Conservation (phyloP, 1,140 invertebrate species). For the Brachionus rubens region DNA sequence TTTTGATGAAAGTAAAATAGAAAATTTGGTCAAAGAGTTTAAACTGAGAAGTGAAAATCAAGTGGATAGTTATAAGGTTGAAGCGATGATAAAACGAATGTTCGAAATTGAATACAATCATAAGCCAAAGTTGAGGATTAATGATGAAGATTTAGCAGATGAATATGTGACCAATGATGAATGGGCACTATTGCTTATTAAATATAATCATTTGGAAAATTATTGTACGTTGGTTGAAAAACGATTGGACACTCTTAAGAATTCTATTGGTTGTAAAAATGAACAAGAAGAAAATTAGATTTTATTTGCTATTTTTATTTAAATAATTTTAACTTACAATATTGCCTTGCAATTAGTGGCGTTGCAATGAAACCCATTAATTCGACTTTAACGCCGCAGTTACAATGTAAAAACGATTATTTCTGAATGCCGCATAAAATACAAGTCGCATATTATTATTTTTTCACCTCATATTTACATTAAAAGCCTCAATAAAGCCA, state of each 20-base stretch:
- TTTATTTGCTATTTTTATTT: background rate
- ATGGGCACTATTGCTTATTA: background rate
- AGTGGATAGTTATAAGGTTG: conserved; percentile 23
- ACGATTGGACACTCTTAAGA: background rate
- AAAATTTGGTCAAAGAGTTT: background rate
- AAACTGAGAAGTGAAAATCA: background rate
- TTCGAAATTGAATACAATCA: conserved; percentile 20
- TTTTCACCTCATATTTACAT: too few relatives aligned
- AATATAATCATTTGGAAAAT: conserved; percentile 24
- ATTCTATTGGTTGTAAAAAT: background rate
- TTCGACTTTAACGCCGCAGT: too few relatives aligned
- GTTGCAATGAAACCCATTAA: too few relatives aligned
- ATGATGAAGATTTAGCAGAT: conserved; percentile 15
- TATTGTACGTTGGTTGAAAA: conserved; percentile 7
- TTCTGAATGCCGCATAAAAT: too few relatives aligned
- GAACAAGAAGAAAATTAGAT: background rate
- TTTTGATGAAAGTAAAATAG: conserved; percentile 8
- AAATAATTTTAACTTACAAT: too few relatives aligned
- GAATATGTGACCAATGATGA: conserved; percentile 32
- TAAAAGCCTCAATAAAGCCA: too few relatives aligned
- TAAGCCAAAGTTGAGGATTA: conserved; percentile 29
- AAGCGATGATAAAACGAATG: background rate
- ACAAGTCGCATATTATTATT: too few relatives aligned
- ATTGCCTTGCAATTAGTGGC: too few relatives aligned
- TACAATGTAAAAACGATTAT: too few relatives aligned